Percentiles rank a stretch among this genome's conserved stretches.
Evolutionary conservation across 2,888 invertebrate genomes (phyloP).

Genomic region (Pseudococcus jackbeardsleyi): DNA sequence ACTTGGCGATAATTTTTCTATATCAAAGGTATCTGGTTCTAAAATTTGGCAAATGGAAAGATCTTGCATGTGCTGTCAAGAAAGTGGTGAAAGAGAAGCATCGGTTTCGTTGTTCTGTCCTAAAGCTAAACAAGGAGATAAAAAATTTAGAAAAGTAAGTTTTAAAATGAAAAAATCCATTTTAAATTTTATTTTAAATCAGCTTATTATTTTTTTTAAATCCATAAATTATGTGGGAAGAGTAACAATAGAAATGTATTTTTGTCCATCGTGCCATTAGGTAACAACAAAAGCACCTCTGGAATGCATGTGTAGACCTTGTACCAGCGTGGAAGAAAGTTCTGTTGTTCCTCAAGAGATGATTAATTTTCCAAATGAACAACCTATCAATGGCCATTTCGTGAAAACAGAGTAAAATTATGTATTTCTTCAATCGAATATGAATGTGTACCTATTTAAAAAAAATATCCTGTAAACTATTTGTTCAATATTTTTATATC

Average conservation of each 20-base stretch:
- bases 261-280: constrained; percentile 71
- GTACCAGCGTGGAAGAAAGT: constrained; percentile 89
- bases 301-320: constrained; percentile 95
- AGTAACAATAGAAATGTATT: constrained; percentile 56
- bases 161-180: no score
- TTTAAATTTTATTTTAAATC: no score
- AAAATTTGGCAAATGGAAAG: constrained; percentile 98
- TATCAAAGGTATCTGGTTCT: constrained; percentile 86
- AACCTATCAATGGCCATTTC: constrained; percentile 84
- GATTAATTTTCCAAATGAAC: constrained; percentile 86
- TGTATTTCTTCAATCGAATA: neutral
- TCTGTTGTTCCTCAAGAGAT: constrained; percentile 91
- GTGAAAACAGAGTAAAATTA: constrained; percentile 75
- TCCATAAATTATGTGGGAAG: neutral
- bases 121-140: constrained; percentile 87
- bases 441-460: neutral
- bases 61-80: constrained; percentile 95
- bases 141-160: constrained; percentile 84
- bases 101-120: constrained; percentile 90
- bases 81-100: constrained; percentile 92
- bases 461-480: neutral
- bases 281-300: constrained; percentile 92
- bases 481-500: neutral
- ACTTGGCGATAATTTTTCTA: neutral
- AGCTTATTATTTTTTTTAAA: no score